These are phyloP conservation scores for Odontomachus brunneus DNA, from an alignment of 1,140 invertebrate species.

Conservation along the genomic window DNA sequence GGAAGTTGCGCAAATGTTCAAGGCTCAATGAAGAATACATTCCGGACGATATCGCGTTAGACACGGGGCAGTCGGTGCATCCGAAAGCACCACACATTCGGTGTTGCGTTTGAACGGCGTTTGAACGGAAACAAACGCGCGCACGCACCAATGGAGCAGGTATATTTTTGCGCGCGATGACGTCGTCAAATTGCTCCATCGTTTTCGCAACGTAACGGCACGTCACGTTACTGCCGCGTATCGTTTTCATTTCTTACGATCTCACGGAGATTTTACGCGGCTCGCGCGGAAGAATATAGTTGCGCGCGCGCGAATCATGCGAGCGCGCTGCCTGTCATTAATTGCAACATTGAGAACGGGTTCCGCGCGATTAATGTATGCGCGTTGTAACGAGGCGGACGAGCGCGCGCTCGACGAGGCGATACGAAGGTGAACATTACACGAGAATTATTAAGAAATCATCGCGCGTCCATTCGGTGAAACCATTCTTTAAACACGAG, in stretches of 20 bases:
- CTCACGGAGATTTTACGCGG: constrained; percentile 25
- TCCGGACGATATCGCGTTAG: too few relatives aligned
- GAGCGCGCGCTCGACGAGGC: constrained; percentile 25
- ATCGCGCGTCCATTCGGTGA: neutral
- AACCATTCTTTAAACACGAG: neutral
- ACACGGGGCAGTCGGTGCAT: too few relatives aligned
- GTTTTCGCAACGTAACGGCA: constrained; percentile 61
- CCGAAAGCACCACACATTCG: too few relatives aligned
- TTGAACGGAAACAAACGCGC: neutral
- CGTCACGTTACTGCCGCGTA: neutral
- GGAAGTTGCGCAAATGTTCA: too few relatives aligned
- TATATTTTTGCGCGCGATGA: constrained; percentile 53
- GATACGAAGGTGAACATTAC: constrained; percentile 37
- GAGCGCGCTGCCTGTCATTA: constrained; percentile 38
- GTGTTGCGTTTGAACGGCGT: too few relatives aligned
- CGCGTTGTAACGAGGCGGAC: constrained; percentile 30
- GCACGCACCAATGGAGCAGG: neutral
- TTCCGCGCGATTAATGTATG: constrained; percentile 39
- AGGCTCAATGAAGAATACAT: too few relatives aligned
- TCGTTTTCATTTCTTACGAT: constrained; percentile 53
- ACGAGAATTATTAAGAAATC: constrained; percentile 33
- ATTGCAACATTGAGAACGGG: constrained; percentile 57
- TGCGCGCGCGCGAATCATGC: constrained; percentile 12
- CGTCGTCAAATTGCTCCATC: constrained; percentile 51
- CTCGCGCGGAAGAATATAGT: constrained; percentile 41